Conservation (phyloP, 2,888 invertebrate species). For the Ectemnius cavifrons region DNA sequence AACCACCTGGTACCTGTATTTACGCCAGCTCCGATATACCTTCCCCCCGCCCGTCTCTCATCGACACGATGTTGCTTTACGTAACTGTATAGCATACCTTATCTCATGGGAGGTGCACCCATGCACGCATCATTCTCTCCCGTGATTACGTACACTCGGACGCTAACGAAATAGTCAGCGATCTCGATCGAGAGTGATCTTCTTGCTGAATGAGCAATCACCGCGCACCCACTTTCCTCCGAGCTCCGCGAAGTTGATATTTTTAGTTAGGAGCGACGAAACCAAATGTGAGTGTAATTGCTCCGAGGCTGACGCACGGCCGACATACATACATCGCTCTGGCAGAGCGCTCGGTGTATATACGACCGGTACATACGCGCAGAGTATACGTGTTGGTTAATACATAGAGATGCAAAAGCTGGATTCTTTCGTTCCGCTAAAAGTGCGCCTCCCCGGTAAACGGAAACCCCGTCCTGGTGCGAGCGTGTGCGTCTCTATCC, state of each 20-base stretch:
- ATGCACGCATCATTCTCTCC: neutral
- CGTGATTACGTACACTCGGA: neutral
- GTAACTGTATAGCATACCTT: too few species aligned
- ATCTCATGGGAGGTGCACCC: neutral
- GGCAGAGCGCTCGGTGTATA: too few species aligned
- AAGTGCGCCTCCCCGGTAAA: conserved; percentile 28
- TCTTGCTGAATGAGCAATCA: neutral
- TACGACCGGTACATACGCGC: neutral
- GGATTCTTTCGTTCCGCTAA: conserved; percentile 37
- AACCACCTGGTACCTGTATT: conserved; percentile 20
- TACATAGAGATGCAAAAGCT: conserved; percentile 16
- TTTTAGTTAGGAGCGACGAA: conserved; percentile 3
- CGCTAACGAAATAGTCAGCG: neutral
- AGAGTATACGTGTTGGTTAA: neutral
- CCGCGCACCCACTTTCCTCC: neutral
- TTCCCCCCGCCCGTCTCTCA: neutral
- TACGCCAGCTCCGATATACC: neutral
- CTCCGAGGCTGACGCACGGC: neutral
- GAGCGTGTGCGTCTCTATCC: neutral
- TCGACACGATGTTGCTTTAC: neutral
- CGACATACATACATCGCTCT: neutral
- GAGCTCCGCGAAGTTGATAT: neutral
- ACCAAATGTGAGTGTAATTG: conserved; percentile 2
- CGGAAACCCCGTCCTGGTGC: neutral
- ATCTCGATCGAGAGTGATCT: neutral